phyloP scores from a whole-genome alignment of 2,113 vertebrate genomes.

The Pygoscelis adeliae region DNA sequence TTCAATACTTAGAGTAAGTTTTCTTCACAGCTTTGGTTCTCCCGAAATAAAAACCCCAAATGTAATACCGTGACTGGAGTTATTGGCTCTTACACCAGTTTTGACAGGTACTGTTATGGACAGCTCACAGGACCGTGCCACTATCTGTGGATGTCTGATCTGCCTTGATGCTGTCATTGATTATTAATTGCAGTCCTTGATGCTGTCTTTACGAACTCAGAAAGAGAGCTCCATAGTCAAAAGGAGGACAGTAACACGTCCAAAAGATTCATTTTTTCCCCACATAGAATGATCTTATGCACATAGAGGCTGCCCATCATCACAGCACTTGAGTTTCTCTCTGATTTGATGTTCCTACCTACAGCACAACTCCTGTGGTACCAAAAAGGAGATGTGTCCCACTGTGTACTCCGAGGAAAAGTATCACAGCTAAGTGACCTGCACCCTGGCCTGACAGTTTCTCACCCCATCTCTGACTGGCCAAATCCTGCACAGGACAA shows the following conservation, averaged over 20 bases:
- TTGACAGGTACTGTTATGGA: neutral
- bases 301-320: neutral
- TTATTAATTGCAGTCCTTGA: neutral
- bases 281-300: rapidly evolving
- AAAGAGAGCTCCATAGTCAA: neutral
- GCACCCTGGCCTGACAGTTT: neutral
- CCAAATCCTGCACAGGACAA: neutral
- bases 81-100: neutral
- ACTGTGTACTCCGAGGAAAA: neutral
- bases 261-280: neutral
- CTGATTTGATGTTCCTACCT: neutral
- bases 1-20: neutral
- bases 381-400: neutral
- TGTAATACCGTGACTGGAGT: neutral
- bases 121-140: neutral
- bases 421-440: neutral
- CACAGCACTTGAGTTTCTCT: neutral
- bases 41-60: neutral
- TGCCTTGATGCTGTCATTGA: neutral
- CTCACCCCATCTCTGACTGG: neutral
- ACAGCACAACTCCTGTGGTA: neutral
- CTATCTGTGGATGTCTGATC: neutral
- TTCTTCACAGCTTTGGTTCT: neutral
- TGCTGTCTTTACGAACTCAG: neutral
- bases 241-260: neutral